A percentile compares a stretch with the other conserved stretches of the same genome.
phyloP scores from a whole-genome alignment of 2,113 vertebrate species.

The Rana temporaria region DNA sequence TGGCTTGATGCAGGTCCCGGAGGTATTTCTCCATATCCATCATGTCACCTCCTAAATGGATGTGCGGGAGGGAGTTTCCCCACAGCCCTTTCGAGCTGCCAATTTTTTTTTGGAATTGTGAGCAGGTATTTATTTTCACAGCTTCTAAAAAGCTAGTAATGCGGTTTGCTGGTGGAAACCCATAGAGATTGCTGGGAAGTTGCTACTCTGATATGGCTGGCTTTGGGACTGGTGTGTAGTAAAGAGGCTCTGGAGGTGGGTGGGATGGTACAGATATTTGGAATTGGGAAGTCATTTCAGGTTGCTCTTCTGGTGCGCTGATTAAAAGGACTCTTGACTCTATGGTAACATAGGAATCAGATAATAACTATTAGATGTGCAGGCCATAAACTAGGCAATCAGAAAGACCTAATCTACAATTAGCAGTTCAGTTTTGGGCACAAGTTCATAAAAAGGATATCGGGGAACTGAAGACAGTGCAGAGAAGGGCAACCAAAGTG shows the following conservation, averaged over 20 bases:
- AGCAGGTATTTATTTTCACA: constrained; percentile 28
- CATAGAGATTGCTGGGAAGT: neutral
- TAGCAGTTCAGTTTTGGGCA: too few relatives aligned
- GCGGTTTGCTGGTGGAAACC: constrained; percentile 5
- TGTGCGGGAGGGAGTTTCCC: constrained; percentile 42
- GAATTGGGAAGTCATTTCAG: neutral
- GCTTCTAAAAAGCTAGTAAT: neutral
- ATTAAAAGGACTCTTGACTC: neutral
- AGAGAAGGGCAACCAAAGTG: too few relatives aligned
- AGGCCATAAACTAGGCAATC: neutral
- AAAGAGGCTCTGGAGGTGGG: neutral
- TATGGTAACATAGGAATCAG: constrained; percentile 3
- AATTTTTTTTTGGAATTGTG: constrained; percentile 36
- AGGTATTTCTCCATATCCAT: constrained; percentile 46
- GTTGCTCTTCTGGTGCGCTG: neutral
- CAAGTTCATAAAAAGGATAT: too few relatives aligned
- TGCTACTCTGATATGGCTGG: constrained; percentile 4
- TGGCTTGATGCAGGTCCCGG: constrained; percentile 3
- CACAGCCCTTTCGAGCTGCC: constrained; percentile 11
- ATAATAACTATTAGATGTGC: neutral
- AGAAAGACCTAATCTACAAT: too few relatives aligned
- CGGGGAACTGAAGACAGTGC: too few relatives aligned
- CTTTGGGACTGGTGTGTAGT: neutral
- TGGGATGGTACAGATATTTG: neutral
- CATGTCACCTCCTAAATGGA: constrained; percentile 39